Conservation (phyloP, 1,140 invertebrate genomes). For the Dendrolimus punctatus region DNA sequence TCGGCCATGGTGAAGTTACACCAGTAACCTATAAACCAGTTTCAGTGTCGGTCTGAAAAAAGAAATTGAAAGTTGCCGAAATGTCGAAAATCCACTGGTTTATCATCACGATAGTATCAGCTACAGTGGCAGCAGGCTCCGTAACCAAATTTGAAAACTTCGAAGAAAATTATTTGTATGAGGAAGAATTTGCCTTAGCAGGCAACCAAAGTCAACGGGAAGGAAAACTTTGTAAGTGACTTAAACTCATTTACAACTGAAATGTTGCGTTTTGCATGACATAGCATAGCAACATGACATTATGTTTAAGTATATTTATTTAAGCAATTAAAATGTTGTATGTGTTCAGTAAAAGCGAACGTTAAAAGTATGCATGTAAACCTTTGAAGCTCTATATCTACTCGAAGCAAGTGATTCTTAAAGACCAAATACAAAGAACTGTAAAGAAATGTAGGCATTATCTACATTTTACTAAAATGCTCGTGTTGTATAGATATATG, state of each 20-base stretch:
- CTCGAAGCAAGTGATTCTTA: no score
- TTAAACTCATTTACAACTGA: neutral
- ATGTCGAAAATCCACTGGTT: conserved; percentile 3
- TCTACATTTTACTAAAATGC: no score
- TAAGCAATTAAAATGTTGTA: no score
- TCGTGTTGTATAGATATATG: no score
- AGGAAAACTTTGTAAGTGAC: conserved; percentile 51
- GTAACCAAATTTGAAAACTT: conserved; percentile 17
- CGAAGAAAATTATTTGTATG: conserved; percentile 25
- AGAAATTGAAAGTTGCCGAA: neutral
- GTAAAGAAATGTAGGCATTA: no score
- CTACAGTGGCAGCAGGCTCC: conserved; percentile 30
- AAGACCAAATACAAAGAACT: no score
- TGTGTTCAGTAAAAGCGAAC: no score
- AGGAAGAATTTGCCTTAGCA: conserved; percentile 16
- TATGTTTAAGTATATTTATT: no score
- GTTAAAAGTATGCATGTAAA: no score
- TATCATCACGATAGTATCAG: conserved; percentile 16
- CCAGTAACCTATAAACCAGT: conserved; percentile 4
- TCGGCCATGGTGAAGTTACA: conserved; percentile 5
- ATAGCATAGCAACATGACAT: no score
- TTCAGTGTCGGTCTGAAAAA: conserved; percentile 3
- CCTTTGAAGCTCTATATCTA: no score
- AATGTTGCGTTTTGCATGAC: neutral
- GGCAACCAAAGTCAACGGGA: conserved; percentile 23